Conservation (phyloP, 2,113 vertebrate genomes). For the Galbula dea region DNA sequence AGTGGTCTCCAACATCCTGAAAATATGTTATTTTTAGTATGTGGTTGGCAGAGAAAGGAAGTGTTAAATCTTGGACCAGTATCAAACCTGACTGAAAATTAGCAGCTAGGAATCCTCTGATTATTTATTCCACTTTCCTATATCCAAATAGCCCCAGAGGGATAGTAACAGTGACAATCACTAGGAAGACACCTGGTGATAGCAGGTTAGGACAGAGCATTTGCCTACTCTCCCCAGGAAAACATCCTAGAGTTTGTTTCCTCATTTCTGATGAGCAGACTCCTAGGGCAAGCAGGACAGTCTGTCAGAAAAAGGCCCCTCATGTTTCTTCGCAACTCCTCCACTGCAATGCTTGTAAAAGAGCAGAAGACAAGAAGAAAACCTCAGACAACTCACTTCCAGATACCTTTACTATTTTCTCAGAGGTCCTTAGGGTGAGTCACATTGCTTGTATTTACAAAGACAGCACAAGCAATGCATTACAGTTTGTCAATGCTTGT, state of each 20-base stretch:
- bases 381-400: background rate
- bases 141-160: slow-evolving; percentile 39
- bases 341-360: background rate
- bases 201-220: background rate
- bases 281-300: background rate
- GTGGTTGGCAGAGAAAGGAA: slow-evolving; percentile 53
- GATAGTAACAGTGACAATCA: slow-evolving; percentile 1
- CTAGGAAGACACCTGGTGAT: slow-evolving; percentile 45
- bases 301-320: background rate
- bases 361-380: background rate
- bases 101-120: slow-evolving; percentile 57
- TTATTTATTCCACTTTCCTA: slow-evolving; percentile 52
- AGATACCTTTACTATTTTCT: background rate
- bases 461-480: background rate
- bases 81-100: slow-evolving; percentile 59
- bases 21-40: slow-evolving; percentile 62
- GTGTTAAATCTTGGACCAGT: slow-evolving; percentile 55
- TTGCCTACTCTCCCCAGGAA: background rate
- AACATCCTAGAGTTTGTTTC: slow-evolving; percentile 3
- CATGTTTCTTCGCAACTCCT: background rate
- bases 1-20: slow-evolving; percentile 49
- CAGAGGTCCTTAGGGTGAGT: background rate
- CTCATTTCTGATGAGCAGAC: background rate
- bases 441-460: background rate
- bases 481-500: background rate